phyloP scores from a whole-genome alignment of 1,140 invertebrate genomes.

The Zophobas morio region DNA sequence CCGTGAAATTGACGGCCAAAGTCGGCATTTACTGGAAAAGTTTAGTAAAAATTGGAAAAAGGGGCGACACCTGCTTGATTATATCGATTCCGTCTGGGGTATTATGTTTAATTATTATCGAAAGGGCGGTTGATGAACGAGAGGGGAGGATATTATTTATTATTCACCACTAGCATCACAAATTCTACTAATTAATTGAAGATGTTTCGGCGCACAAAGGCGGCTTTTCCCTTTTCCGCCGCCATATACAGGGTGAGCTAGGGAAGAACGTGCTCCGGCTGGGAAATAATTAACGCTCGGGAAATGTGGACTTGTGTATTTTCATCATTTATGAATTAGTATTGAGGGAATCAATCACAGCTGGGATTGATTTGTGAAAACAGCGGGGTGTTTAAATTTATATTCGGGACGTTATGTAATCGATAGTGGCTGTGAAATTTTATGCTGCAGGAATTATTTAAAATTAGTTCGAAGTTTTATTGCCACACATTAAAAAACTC shows the following conservation, averaged over 20 bases:
- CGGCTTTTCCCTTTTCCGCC: background rate
- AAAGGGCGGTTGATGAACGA: constrained; percentile 35
- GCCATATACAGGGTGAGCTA: background rate
- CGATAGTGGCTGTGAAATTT: too few relatives aligned
- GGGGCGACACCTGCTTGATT: constrained; percentile 20
- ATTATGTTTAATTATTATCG: constrained; percentile 33
- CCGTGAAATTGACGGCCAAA: background rate
- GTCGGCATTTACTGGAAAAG: background rate
- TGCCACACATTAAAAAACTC: too few relatives aligned
- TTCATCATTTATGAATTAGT: too few relatives aligned
- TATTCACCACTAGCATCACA: background rate
- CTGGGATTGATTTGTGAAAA: too few relatives aligned
- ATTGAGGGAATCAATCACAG: too few relatives aligned
- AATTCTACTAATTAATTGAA: constrained; percentile 17
- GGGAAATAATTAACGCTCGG: too few relatives aligned
- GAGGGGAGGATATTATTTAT: background rate
- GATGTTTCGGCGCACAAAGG: background rate
- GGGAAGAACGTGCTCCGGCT: background rate
- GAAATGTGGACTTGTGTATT: too few relatives aligned
- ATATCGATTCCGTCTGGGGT: constrained; percentile 18
- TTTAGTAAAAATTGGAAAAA: constrained; percentile 24
- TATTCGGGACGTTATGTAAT: too few relatives aligned
- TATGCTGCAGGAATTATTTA: too few relatives aligned
- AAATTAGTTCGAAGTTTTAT: too few relatives aligned
- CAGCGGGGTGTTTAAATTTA: too few relatives aligned